Evolutionary conservation across 2,888 invertebrate genomes (phyloP), one percentile per base, ranked within the genome.

Genomic region (Agrochola circellaris): DNA sequence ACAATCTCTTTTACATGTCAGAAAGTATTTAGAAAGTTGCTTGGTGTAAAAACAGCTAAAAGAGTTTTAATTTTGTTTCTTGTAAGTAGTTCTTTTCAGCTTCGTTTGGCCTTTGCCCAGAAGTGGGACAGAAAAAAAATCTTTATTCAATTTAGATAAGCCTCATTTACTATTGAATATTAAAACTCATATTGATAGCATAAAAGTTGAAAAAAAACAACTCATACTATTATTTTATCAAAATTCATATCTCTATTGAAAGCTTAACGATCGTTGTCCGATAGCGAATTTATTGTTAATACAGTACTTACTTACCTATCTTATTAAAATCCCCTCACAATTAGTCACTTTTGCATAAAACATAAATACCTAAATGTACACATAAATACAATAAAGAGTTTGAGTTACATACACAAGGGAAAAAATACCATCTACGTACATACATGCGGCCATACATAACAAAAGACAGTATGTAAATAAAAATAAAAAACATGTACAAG

Each of bases 1-100:
- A 61, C 30, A 7, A 51, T 76, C 48, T 26, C 48, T 38, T 62
- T 77, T 56, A 20, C 3, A 45, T 56, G 42, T 48, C 17, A 71
- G 30, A 56, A 67, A 56, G 56, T 56, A 48, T 79, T 54, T 79
- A 67, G 80, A 79, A 79, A 62, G 64, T 68, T 56, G 13, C 1
- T 30, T 45, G 5, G 15, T 56, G 23, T 75, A 23, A 68, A 54
- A 73, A 70, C 0, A 38, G 23, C 8, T 26, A 5, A 20, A 51
- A 26, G 5, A 26, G 8, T 0, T 51, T n/a, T 58, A 15, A 13
- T 13, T 13, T 58, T 56, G 3, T n/a, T 56, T 56, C 13, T 56
- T 56, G 11, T n/a, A 51, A n/a, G n/a, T n/a, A 1, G 3, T 56
- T n/a, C 1, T n/a, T 54, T 56, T 13, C 13, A n/a, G 54, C 56